Conservation (phyloP, 2,797 vertebrate genomes). For the Craterocephalus amniculus region DNA sequence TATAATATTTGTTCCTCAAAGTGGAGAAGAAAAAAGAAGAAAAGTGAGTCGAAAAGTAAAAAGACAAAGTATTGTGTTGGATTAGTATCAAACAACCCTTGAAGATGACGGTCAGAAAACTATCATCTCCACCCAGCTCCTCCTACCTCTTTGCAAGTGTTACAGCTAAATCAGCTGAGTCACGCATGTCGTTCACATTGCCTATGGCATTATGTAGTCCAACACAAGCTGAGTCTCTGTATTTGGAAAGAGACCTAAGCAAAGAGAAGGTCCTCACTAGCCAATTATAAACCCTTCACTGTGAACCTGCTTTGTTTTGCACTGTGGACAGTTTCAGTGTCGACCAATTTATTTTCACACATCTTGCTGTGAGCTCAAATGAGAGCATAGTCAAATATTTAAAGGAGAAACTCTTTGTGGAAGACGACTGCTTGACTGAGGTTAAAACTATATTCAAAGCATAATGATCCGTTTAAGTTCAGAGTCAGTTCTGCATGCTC, state of each 20-base stretch:
- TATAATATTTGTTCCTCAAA: background rate
- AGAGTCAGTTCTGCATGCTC: no score
- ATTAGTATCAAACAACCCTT: background rate
- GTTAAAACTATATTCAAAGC: no score
- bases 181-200: no score
- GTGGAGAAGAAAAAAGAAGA: background rate
- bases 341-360: background rate
- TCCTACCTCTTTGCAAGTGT: no score
- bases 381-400: background rate
- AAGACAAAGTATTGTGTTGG: background rate
- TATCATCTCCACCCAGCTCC: background rate
- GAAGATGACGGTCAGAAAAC: background rate
- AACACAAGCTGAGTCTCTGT: no score
- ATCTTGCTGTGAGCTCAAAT: background rate
- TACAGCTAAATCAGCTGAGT: no score
- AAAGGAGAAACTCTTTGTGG: no score
- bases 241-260: no score
- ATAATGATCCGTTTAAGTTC: no score
- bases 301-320: background rate
- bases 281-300: background rate
- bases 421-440: no score
- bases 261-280: background rate
- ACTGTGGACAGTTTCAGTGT: background rate
- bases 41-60: background rate
- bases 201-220: no score